Evolutionary conservation across 2,888 invertebrate species (phyloP), one percentile per base, ranked within the genome.

Genomic region (Cyaniris semiargus): DNA sequence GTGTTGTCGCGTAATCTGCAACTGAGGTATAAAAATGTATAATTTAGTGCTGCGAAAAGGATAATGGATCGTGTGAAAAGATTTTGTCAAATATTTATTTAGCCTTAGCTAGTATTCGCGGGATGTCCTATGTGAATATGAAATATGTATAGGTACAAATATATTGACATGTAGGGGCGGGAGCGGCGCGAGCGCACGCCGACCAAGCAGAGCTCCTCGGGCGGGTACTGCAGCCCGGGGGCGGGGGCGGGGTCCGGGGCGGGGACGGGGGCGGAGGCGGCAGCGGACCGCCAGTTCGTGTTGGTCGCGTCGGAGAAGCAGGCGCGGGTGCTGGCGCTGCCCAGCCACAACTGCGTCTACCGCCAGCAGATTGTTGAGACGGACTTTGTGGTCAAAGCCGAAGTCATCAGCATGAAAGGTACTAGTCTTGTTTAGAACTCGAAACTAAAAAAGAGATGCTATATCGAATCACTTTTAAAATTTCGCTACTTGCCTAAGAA

Each of bases 251-350:
- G 91, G 3, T 34, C 94, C 87, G 85, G 86, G n/a, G n/a, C n/a
- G n/a, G n/a, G 27, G 27, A 2, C 27, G 27, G 27, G 27, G 83
- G 85, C 86, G 79, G 85, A 82, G 85, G 90, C 83, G 81, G 79
- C 95, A 91, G 96, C 96, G 84, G 98, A 98, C 93, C 95, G 97
- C 81, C 99, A 99, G 95, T 98, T 97, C 93, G 97, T 97, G 81
- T 98, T 98, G 77, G 96, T 99, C 83, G 97, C 97, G 81, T 98
- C 98, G 79, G 99, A 99, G 94, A 98, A 98, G 93, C 98, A 99
- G 94, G 98, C 98, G 80, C 95, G 98, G 85, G 97, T 99, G 81
- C 97, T 99, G 81, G 98, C 98, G 82, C 95, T 99, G 87, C 99
- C 99, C 81, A 98, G 98, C 84, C 99, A 99, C 93, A 98, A 97